Evolutionary conservation across 1,140 invertebrate genomes (phyloP).

Genomic region (Neuroterus valhalla): DNA sequence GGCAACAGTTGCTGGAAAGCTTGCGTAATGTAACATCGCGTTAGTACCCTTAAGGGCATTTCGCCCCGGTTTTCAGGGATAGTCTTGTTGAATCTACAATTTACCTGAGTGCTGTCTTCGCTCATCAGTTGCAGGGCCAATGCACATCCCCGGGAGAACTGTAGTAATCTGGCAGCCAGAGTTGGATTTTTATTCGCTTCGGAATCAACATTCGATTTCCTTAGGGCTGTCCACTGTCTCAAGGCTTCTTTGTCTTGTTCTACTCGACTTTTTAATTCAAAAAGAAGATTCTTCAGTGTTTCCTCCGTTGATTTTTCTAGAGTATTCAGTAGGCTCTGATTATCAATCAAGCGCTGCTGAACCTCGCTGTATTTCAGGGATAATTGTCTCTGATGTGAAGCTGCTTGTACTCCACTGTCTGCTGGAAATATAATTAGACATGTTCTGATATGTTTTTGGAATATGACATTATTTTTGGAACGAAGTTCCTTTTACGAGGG

Average conservation of each 20-base stretch:
- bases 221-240: conserved; percentile 82
- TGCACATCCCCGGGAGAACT: conserved; percentile 88
- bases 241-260: conserved; percentile 83
- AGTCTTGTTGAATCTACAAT: conserved; percentile 24
- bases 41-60: conserved; percentile 42
- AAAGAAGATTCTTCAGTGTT: conserved; percentile 70
- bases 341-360: conserved; percentile 92
- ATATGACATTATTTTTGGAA: not conserved
- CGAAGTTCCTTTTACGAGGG: too few relatives aligned
- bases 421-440: too few relatives aligned
- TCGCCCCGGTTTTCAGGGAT: not conserved
- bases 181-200: conserved; percentile 68
- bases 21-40: conserved; percentile 46
- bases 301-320: conserved; percentile 80
- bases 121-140: conserved; percentile 86
- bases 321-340: conserved; percentile 90
- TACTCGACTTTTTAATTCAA: conserved; percentile 79
- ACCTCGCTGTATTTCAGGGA: conserved; percentile 87
- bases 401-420: conserved; percentile 81
- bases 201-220: conserved; percentile 71
- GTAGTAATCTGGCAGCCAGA: conserved; percentile 82
- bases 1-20: not conserved
- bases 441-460: too few relatives aligned
- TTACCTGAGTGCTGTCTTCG: conserved; percentile 47
- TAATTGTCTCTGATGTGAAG: conserved; percentile 91